Conservation (phyloP, 2,797 vertebrate species). For the Spinus pinus region DNA sequence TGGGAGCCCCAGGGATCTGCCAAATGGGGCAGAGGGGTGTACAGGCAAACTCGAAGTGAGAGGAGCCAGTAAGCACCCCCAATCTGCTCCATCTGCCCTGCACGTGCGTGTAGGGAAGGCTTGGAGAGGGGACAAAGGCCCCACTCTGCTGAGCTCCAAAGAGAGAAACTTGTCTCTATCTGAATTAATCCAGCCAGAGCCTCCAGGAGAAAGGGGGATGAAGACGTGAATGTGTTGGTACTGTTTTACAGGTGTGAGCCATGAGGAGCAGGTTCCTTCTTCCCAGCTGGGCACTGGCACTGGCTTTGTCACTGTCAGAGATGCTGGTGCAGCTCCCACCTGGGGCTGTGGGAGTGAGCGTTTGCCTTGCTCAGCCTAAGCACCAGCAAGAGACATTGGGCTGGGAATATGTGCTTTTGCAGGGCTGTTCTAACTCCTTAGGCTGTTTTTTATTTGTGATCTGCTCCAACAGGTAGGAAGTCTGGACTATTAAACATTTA, state of each 20-base stretch:
- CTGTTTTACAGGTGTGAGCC: neutral
- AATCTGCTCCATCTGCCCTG: fast-evolving
- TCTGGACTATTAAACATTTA: neutral
- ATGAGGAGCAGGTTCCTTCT: neutral
- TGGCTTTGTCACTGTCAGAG: fast-evolving
- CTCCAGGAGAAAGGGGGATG: neutral
- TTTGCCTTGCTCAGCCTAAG: neutral
- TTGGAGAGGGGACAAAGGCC: neutral
- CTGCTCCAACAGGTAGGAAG: neutral
- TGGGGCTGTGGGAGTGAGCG: neutral
- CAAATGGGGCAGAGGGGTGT: neutral
- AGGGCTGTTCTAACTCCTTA: neutral
- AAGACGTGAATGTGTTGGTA: neutral
- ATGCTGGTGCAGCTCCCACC: no score
- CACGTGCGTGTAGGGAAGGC: fast-evolving
- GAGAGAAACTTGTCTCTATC: neutral
- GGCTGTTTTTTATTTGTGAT: neutral
- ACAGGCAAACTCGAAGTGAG: neutral
- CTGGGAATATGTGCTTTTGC: neutral
- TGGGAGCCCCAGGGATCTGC: neutral
- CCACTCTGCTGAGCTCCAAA: neutral
- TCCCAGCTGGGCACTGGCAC: neutral
- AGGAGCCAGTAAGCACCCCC: neutral
- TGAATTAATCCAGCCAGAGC: neutral
- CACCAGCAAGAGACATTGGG: neutral